Conservation (phyloP, 2,797 vertebrate genomes). For the Yasuhikotakia modesta region DNA sequence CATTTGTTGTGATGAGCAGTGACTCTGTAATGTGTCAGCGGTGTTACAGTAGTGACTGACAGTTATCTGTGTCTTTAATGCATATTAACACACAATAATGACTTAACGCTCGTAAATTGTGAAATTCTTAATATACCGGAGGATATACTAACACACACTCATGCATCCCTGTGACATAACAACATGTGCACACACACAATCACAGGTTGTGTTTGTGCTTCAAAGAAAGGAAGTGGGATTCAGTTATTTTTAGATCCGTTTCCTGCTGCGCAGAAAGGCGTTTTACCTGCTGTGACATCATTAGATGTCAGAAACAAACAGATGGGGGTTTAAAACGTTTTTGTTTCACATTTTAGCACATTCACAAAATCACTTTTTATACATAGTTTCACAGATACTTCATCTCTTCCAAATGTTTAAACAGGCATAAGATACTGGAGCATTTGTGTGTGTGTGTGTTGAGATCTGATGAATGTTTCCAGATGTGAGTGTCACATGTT, state of each 20-base stretch:
- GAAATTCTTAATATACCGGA: background rate
- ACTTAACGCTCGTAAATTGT: background rate
- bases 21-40: conserved; percentile 1
- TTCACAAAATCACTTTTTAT: background rate
- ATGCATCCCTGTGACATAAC: background rate
- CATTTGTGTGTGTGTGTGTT: conserved; percentile 8
- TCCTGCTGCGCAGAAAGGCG: conserved; percentile 28
- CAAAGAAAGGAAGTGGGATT: conserved; percentile 34
- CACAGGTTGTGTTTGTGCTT: background rate
- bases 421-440: conserved; percentile 10
- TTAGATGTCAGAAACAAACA: background rate
- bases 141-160: background rate
- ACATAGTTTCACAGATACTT: background rate
- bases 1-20: background rate
- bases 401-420: background rate
- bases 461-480: conserved; percentile 6
- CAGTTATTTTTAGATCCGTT: conserved; percentile 18
- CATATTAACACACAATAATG: background rate
- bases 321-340: background rate
- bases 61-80: background rate
- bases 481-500: conserved; percentile 33
- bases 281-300: conserved; percentile 29
- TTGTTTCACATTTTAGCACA: background rate
- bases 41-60: too few species aligned
- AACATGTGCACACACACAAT: background rate